Evolutionary conservation across 2,113 vertebrate species (phyloP), one percentile per base, ranked within the genome.

Genomic region (Dromaius novaehollandiae): DNA sequence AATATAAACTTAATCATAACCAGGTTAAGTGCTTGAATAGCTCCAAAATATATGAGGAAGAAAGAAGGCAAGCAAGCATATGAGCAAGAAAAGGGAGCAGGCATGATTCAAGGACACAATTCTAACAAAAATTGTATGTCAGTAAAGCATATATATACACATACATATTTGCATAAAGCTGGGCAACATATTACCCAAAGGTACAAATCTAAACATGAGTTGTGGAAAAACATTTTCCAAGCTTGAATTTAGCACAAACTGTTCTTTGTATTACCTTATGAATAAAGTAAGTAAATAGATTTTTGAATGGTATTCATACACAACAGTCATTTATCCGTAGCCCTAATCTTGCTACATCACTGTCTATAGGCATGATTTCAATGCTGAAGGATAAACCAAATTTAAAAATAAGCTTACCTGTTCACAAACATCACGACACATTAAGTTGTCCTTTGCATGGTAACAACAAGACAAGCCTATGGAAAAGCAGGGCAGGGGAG

Each of bases 401-500:
- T 63, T 89, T 56, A 55, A 92, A 92, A 85, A 46, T 28, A 58
- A 92, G 71, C 97, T 96, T 98, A 99, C 99, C 99, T 99, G 99
- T 88, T 99, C 99, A 98, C 99, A 99, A 55, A 99, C 99, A 97
- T 99, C 99, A 95, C 98, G 99, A 93, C 99, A 99, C 97, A 99
- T 98, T 55, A 99, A 98, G 86, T 98, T 98, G 82, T 99, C 98
- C 32, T 98, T 98, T 88, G 99, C 99, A 97, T 99, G 98, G 78
- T 98, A 98, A 98, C 99, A 99, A 96, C 99, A 99, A 94, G 98
- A 98, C 34, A 99, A 97, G 96, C 99, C 99, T 99, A 96, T n/a
- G 34, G 55, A 90, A 90, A 85, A 94, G 58, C 32, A 80, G 7
- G 11, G n/a, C 8, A 28, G 26, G 63, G 8, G 90, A 73, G 86